A percentile compares a stretch with the other conserved stretches of the same genome.
Conservation (phyloP, 2,113 vertebrate genomes). For the Xyliphius kryptos region DNA sequence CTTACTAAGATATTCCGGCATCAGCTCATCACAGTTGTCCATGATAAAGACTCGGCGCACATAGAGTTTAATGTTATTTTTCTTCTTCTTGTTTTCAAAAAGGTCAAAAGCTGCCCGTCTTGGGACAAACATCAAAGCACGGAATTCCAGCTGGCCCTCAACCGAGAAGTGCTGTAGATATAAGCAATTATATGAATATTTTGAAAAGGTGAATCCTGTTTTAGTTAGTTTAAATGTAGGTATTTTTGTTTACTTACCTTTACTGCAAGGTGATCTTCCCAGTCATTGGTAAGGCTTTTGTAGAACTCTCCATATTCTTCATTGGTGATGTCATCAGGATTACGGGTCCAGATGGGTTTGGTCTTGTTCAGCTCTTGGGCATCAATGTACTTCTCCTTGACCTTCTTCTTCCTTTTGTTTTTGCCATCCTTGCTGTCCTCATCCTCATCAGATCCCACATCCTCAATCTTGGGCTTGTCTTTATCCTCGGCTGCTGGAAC, state of each 20-base stretch:
- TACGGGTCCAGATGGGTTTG: conserved; percentile 87
- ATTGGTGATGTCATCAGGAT: conserved; percentile 89
- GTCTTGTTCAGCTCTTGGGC: conserved; percentile 74
- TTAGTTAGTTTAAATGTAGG: neutral
- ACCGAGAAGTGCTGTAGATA: conserved; percentile 85
- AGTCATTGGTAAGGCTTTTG: conserved; percentile 84
- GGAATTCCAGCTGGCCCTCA: conserved; percentile 92
- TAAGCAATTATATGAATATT: neutral
- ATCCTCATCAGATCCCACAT: conserved; percentile 71
- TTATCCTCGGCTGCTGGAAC: conserved; percentile 65
- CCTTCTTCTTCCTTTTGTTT: conserved; percentile 74
- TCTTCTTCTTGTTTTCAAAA: conserved; percentile 93
- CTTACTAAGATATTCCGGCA: conserved; percentile 94
- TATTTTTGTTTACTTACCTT: conserved; percentile 53
- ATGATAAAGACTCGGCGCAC: conserved; percentile 97
- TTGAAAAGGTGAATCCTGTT: neutral
- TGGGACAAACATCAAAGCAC: conserved; percentile 87
- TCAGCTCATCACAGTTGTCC: conserved; percentile 95
- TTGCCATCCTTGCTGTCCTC: conserved; percentile 60
- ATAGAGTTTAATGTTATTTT: conserved; percentile 93
- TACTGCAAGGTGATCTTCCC: conserved; percentile 75
- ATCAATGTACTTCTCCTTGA: conserved; percentile 78
- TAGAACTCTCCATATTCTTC: conserved; percentile 95
- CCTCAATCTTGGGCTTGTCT: conserved; percentile 72
- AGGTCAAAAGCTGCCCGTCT: conserved; percentile 87